A percentile compares a stretch with the other conserved stretches of the same genome.
Conservation (phyloP, 2,113 vertebrate species). For the Toxotes chatareus region DNA sequence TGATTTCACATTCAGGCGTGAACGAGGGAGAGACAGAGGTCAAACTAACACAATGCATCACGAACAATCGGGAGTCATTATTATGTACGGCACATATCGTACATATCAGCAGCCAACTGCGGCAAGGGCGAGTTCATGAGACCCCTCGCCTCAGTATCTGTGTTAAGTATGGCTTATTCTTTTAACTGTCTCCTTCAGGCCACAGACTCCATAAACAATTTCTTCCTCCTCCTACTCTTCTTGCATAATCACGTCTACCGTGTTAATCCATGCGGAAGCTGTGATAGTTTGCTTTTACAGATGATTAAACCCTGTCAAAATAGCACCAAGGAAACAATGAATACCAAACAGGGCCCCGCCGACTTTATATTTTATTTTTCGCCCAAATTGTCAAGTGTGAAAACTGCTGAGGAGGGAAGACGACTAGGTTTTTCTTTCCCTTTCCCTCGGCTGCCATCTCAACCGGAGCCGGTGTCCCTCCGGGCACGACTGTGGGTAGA, state of each 20-base stretch:
- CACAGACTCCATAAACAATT: conserved; percentile 45
- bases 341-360: conserved; percentile 60
- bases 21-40: not conserved
- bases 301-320: conserved; percentile 73
- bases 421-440: not conserved
- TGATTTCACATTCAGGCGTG: not conserved
- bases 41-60: conserved; percentile 3
- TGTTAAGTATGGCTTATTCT: conserved; percentile 41
- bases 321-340: conserved; percentile 62
- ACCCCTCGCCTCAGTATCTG: conserved; percentile 2
- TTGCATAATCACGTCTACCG: conserved; percentile 54
- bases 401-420: conserved; percentile 63
- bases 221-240: conserved; percentile 37
- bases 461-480: conserved; percentile 13
- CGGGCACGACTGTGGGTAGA: conserved; percentile 3
- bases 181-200: conserved; percentile 50
- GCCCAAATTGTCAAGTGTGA: conserved; percentile 57
- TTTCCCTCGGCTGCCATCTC: conserved; percentile 22
- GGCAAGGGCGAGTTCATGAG: not conserved
- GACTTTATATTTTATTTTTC: conserved; percentile 38
- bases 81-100: not conserved
- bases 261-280: conserved; percentile 64
- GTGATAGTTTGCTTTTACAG: conserved; percentile 68
- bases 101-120: not conserved
- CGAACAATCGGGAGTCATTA: not conserved